Evolutionary conservation across 2,888 invertebrate genomes (phyloP).

Genomic region (Dynastes tityus): DNA sequence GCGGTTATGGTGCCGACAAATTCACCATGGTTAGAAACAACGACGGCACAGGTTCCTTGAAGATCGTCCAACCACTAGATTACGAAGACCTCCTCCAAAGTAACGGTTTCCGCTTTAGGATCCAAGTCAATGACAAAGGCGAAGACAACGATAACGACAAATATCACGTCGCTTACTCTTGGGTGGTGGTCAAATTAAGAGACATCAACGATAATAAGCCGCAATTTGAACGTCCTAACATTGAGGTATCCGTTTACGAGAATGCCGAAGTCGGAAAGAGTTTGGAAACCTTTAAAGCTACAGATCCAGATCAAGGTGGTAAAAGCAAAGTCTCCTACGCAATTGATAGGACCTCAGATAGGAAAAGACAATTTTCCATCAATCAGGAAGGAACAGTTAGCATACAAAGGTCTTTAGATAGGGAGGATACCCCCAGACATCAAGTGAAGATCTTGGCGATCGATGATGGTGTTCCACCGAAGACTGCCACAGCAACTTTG

Average conservation of each 20-base stretch:
- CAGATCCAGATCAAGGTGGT: constrained; percentile 96
- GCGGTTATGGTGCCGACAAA: constrained; percentile 96
- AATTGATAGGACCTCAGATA: constrained; percentile 92
- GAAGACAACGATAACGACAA: constrained; percentile 97
- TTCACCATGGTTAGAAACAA: constrained; percentile 98
- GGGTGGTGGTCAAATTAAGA: constrained; percentile 93
- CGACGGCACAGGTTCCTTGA: constrained; percentile 94
- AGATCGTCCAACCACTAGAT: constrained; percentile 95
- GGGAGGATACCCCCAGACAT: constrained; percentile 96
- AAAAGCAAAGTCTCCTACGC: constrained; percentile 93
- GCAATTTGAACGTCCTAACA: constrained; percentile 93
- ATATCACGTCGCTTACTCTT: constrained; percentile 96
- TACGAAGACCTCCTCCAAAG: constrained; percentile 96
- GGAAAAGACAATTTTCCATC: constrained; percentile 94
- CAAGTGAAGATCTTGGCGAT: constrained; percentile 97
- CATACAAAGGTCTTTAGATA: constrained; percentile 92
- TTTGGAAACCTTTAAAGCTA: constrained; percentile 94
- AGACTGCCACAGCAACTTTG: constrained; percentile 93
- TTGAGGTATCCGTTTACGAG: constrained; percentile 93
- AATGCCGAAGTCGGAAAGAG: constrained; percentile 93
- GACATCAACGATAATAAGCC: constrained; percentile 99
- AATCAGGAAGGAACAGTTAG: constrained; percentile 96
- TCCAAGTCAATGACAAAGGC: constrained; percentile 95
- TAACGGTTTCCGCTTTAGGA: constrained; percentile 95
- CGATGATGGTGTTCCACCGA: constrained; percentile 93